Base-by-base conservation (phyloP, 2,797 vertebrate genomes). In the Myotis pilosus region DNA sequence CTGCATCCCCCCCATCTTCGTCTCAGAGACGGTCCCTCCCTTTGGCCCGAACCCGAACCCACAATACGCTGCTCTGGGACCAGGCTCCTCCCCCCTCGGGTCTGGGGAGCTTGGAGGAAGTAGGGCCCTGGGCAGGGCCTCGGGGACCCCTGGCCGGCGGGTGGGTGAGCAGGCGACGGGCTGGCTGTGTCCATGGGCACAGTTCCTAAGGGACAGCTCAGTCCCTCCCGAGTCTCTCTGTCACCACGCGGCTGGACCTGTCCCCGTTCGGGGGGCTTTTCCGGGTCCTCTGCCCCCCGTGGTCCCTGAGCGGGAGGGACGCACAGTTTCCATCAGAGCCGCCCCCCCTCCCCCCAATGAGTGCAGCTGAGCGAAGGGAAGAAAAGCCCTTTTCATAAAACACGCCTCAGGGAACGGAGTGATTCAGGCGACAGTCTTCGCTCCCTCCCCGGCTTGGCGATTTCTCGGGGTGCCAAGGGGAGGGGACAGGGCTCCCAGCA, bases 361-460 rank as follows among this genome's bases (percentile, higher is more conserved):
- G 23, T 10, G 0, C 66, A 8, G 20, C 17, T 8, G n/a, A 49
- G 95, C 23, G 89, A 44, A 49, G 55, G 33, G n/a, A 68, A 16
- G 71, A 78, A 68, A 78, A 36, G 15, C 17, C 25, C 8, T 74
- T 74, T 82, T 53, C 49, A 22, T 55, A 30, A 89, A 92, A 33
- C 49, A 3, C 94, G 94, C 93, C 82, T 69, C 87, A 83, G 87
- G 94, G 89, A 91, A 66, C 84, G 53, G 79, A 72, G 74, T 4
- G 83, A 94, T 23, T 38, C 47, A 7, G 87, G 51, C n/a, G 15
- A 4, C n/a, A 49, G 22, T 16, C 25, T 3, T 25, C 23, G 12
- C 3, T 7, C 23, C 71, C 87, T 49, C 78, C 30, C 28, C 55
- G 0, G 7, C 33, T 8, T 33, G 6, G 83, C 74, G 93, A 92